A percentile compares a stretch with the other conserved stretches of the same genome.
These are phyloP conservation scores for Crossocerus cetratus DNA, from an alignment of 2,888 invertebrate species.

Conservation along the genomic window DNA sequence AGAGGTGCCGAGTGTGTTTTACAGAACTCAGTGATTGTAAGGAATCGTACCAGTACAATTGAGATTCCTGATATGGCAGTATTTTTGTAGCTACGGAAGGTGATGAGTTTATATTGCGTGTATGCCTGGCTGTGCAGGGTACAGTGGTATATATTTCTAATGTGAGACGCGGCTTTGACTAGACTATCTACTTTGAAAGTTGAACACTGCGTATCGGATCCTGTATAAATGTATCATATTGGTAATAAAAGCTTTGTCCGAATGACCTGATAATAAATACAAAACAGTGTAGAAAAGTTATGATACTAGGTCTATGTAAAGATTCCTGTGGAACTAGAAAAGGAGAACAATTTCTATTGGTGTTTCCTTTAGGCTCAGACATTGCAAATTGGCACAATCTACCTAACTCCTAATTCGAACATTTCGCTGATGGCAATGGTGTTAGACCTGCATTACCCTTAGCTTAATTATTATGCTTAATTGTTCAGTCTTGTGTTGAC, in stretches of 20 bases:
- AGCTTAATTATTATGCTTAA: slow-evolving; percentile 13
- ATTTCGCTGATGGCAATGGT: background rate
- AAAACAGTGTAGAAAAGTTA: background rate
- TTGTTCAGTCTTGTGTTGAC: slow-evolving; percentile 59
- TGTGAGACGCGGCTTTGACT: background rate
- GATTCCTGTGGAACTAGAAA: background rate
- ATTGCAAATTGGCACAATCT: slow-evolving; percentile 26
- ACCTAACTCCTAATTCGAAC: slow-evolving; percentile 2
- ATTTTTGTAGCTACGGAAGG: background rate
- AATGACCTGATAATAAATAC: no score
- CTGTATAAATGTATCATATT: no score
- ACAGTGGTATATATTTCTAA: slow-evolving; percentile 6
- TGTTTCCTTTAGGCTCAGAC: slow-evolving; percentile 21
- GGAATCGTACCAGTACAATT: background rate
- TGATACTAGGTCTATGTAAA: background rate
- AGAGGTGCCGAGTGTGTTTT: background rate
- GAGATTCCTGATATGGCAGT: background rate
- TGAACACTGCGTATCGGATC: no score
- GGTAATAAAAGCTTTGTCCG: no score
- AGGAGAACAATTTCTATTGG: background rate
- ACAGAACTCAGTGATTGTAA: background rate
- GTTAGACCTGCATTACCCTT: slow-evolving; percentile 30
- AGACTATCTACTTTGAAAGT: no score
- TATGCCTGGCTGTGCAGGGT: background rate
- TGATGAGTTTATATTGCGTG: background rate